Base-by-base conservation (phyloP, 2,888 invertebrate species). In the Meta bourneti region DNA sequence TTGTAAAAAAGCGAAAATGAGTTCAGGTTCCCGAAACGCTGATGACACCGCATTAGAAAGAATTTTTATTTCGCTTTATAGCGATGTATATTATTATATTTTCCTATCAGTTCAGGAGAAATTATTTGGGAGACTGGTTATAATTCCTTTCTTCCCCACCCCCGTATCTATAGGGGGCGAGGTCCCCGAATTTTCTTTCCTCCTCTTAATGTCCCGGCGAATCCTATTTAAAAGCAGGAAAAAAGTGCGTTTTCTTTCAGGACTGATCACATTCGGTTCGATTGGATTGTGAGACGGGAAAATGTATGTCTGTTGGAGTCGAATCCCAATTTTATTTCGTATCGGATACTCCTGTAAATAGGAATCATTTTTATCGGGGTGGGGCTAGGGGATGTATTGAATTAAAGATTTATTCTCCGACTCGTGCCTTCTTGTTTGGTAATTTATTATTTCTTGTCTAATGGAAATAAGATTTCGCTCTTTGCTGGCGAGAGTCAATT, bases 31-130 rank as follows among this genome's bases (percentile, higher is more conserved):
- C 74, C 86, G 78, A 81, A 82, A 91, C 72, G 91, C 87, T 91
- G 91, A 91, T 91, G 91, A 91, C 91, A 91, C 82, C 82, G 78
- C 87, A 91, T 91, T 91, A 91, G 86, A 79, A n/a, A 34, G 54
- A 72, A 69, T 87, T 91, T 86, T 87, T 91, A 83, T 83, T 83
- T 87, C 71, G 48, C 78, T 91, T 78, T 81, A 91, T 87, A 91
- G 87, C 72, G 83, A 87, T 91, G 79, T 87, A 71, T 87, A 72
- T 87, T 87, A 91, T 91, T 91, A 88, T 91, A 91, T 91, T 91
- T 87, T 91, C 90, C 70, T 87, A 83, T 79, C 85, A 61, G 79
- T 69, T 49, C 7, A 8, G 78, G 70, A 72, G 84, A 85, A 85
- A 81, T 85, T 85, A 90, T 77, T 80, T 81, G 75, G 75, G 80